Evolutionary conservation across 2,888 invertebrate genomes (phyloP).

Genomic region (Cataglyphis albicans): DNA sequence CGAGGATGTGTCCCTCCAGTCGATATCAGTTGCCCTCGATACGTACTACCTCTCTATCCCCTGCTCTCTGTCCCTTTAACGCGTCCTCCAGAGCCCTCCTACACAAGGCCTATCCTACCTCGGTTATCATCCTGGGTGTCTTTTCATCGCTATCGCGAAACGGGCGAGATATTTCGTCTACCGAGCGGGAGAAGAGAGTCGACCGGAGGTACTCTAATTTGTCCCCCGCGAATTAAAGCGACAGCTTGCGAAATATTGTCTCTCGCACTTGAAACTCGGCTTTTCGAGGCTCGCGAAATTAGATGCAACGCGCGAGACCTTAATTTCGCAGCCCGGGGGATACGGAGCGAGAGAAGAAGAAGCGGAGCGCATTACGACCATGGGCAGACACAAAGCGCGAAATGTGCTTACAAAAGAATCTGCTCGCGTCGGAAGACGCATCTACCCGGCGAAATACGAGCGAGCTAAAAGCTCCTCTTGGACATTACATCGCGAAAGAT

Average conservation of each 20-base stretch:
- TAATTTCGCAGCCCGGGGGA: slow-evolving; percentile 30
- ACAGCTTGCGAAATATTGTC: slow-evolving; percentile 53
- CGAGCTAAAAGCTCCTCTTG: slow-evolving; percentile 32
- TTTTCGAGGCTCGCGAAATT: slow-evolving; percentile 48
- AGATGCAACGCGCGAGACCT: slow-evolving; percentile 53
- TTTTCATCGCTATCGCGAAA: slow-evolving; percentile 48
- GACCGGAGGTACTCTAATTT: slow-evolving; percentile 49
- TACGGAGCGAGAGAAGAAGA: slow-evolving; percentile 2
- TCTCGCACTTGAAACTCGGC: slow-evolving; percentile 39
- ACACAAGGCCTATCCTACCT: slow-evolving; percentile 57
- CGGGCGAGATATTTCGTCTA: slow-evolving; percentile 59
- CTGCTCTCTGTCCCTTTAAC: slow-evolving; percentile 38
- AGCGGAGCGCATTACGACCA: slow-evolving; percentile 23
- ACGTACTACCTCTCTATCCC: slow-evolving; percentile 65
- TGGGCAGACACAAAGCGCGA: slow-evolving; percentile 52
- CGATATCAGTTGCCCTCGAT: slow-evolving; percentile 81
- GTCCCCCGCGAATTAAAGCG: slow-evolving; percentile 47
- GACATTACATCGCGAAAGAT: background rate
- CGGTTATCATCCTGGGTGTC: slow-evolving; percentile 59
- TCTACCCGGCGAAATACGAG: slow-evolving; percentile 34
- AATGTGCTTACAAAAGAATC: slow-evolving; percentile 57
- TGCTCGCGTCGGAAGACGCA: slow-evolving; percentile 47
- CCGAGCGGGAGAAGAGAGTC: slow-evolving; percentile 5
- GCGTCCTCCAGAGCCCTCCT: slow-evolving; percentile 47
- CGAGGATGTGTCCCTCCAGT: slow-evolving; percentile 77